These are phyloP conservation scores for Peromyscus aztecus DNA, from an alignment of 2,797 vertebrate genomes.

Conservation along the genomic window DNA sequence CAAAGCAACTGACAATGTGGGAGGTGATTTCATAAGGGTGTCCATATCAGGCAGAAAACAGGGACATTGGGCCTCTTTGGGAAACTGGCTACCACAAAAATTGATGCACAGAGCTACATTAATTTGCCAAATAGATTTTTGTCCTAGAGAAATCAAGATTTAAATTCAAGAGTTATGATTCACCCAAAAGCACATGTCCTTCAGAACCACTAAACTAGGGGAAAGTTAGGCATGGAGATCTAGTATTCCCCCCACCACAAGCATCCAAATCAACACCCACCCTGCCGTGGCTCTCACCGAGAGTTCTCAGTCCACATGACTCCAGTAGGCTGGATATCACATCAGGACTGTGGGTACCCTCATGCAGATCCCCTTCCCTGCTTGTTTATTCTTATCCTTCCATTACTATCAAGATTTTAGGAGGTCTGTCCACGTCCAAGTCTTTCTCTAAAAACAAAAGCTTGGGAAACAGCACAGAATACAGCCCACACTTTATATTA, in stretches of 20 bases:
- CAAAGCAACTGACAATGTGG: neutral
- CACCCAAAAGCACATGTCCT: neutral
- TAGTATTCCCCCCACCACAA: neutral
- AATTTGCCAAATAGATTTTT: neutral
- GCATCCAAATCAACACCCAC: neutral
- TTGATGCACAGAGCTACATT: neutral
- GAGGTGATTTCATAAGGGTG: neutral
- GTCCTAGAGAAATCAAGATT: neutral
- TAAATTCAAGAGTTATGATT: neutral
- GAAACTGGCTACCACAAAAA: conserved; percentile 15
- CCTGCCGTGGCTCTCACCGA: neutral
- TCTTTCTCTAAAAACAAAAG: conserved; percentile 9
- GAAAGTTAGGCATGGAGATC: neutral
- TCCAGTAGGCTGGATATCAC: neutral
- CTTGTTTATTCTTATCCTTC: neutral
- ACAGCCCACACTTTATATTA: neutral
- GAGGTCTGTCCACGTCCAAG: neutral
- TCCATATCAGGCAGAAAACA: neutral
- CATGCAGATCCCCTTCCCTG: neutral
- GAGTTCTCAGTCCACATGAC: neutral
- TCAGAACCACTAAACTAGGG: neutral
- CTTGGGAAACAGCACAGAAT: neutral
- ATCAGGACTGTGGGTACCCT: neutral
- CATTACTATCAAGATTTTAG: neutral
- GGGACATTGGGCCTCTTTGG: neutral